phyloP scores from a whole-genome alignment of 2,113 vertebrate species.

The Ochotona curzoniae region DNA sequence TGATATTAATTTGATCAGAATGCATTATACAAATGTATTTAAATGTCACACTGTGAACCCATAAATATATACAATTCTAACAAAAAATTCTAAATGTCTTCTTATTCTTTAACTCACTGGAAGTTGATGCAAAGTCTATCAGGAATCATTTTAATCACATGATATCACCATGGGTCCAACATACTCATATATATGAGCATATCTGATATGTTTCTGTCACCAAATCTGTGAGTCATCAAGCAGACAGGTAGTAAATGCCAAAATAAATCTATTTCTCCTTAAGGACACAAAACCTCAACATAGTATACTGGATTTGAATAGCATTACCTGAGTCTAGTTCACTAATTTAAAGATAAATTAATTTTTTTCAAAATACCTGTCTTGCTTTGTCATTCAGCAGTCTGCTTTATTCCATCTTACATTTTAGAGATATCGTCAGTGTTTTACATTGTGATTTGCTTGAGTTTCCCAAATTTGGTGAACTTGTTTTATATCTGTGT shows the following conservation, averaged over 20 bases:
- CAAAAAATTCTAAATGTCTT: too few species aligned
- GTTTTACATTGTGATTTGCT: not conserved
- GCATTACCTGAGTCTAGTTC: not conserved
- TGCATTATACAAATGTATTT: too few species aligned
- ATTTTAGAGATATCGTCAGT: not conserved
- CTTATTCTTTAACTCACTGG: too few species aligned
- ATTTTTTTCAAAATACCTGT: not conserved
- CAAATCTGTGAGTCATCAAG: not conserved
- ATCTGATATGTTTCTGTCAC: not conserved
- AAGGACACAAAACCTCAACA: not conserved
- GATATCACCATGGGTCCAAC: too few species aligned
- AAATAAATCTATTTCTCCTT: not conserved
- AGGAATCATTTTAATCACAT: not conserved
- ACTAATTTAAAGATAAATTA: not conserved
- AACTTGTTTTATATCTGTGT: not conserved
- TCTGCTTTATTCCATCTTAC: not conserved
- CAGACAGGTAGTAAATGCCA: not conserved
- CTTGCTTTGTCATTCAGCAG: not conserved
- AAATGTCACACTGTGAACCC: too few species aligned
- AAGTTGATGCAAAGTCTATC: too few species aligned
- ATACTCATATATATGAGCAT: not conserved
- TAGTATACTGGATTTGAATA: not conserved
- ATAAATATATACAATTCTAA: too few species aligned
- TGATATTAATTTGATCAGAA: too few species aligned
- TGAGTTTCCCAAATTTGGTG: not conserved